Evolutionary conservation across 2,113 vertebrate genomes (phyloP).

Genomic region (Hoplias malabaricus): DNA sequence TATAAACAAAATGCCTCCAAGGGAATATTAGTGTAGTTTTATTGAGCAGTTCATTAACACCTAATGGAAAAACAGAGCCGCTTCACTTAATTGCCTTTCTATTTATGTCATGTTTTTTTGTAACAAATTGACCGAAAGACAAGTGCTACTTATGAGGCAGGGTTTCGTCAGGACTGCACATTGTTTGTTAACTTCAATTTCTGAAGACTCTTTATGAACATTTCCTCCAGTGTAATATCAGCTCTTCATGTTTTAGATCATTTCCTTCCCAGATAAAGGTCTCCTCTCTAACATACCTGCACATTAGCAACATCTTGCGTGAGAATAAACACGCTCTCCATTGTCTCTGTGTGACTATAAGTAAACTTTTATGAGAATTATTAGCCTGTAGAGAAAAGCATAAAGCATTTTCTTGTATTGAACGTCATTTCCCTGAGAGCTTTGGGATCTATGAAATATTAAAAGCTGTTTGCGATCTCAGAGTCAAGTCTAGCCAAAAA

Average conservation of each 20-base stretch:
- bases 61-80: background rate
- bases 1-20: background rate
- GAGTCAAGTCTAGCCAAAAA: slow-evolving; percentile 57
- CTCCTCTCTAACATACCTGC: background rate
- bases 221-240: background rate
- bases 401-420: slow-evolving; percentile 61
- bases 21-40: background rate
- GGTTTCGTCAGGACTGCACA: background rate
- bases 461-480: slow-evolving; percentile 69
- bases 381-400: slow-evolving; percentile 43
- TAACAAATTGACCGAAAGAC: background rate
- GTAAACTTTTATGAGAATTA: slow-evolving; percentile 50
- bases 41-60: background rate
- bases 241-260: background rate
- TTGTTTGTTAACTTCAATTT: background rate
- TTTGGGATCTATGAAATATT: slow-evolving; percentile 70
- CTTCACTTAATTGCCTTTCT: background rate
- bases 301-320: background rate
- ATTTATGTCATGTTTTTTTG: background rate
- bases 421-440: slow-evolving; percentile 53
- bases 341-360: slow-evolving; percentile 61
- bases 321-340: slow-evolving; percentile 3
- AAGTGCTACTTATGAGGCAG: background rate
- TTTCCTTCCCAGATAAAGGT: background rate
- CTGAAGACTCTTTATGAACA: background rate